Conservation (phyloP, 2,888 invertebrate genomes). For the Pantelozetes paolii region DNA sequence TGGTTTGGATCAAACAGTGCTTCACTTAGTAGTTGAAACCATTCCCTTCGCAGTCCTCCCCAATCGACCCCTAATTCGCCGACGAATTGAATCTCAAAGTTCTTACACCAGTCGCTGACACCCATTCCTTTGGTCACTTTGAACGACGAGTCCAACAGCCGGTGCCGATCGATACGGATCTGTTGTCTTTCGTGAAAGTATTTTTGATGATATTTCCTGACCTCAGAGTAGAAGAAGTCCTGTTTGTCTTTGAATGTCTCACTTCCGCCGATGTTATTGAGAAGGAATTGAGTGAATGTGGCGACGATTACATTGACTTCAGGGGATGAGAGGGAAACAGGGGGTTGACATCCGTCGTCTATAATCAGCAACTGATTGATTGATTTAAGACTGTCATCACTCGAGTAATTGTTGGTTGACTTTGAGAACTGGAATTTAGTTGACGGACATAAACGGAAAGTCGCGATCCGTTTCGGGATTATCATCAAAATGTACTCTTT, state of each 20-base stretch:
- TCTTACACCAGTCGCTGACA: constrained; percentile 88
- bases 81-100: constrained; percentile 85
- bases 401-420: not conserved
- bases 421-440: constrained; percentile 67
- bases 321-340: constrained; percentile 72
- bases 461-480: constrained; percentile 83
- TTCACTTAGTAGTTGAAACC: constrained; percentile 86
- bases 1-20: constrained; percentile 77
- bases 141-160: constrained; percentile 74
- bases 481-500: constrained; percentile 90
- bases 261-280: constrained; percentile 87
- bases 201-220: constrained; percentile 77
- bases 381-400: not conserved
- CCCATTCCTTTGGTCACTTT: constrained; percentile 79
- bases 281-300: constrained; percentile 81
- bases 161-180: constrained; percentile 74
- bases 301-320: constrained; percentile 87
- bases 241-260: constrained; percentile 76
- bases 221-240: constrained; percentile 73
- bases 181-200: constrained; percentile 79
- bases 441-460: constrained; percentile 86
- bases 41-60: constrained; percentile 88
- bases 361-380: constrained; percentile 65
- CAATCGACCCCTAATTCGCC: constrained; percentile 95
- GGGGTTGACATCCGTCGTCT: constrained; percentile 85